A percentile compares a stretch with the other conserved stretches of the same genome.
These are phyloP conservation scores for Panthera leo DNA, from an alignment of 2,113 vertebrate species.

Conservation along the genomic window DNA sequence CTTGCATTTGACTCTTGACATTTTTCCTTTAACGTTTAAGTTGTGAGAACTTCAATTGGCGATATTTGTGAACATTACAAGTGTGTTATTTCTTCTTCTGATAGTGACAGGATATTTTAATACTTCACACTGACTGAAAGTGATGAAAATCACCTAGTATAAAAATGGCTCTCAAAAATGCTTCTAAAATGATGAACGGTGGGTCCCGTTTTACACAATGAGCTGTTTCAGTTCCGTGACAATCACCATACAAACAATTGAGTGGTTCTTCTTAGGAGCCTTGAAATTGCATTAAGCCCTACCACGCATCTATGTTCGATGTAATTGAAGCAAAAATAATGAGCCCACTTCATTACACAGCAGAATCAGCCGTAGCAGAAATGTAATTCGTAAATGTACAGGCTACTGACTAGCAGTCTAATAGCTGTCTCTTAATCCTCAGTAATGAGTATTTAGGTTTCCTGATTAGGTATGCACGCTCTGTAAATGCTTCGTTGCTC, in stretches of 20 bases:
- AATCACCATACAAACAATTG: neutral
- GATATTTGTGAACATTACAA: neutral
- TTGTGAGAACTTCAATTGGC: neutral
- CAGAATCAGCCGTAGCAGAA: neutral
- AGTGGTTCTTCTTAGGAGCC: neutral
- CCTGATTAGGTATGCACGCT: neutral
- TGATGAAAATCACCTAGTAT: neutral
- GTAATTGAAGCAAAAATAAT: neutral
- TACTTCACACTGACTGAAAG: neutral
- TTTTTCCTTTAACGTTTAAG: neutral
- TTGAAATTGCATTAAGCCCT: neutral
- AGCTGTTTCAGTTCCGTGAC: neutral
- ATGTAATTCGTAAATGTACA: neutral
- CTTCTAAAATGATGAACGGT: neutral
- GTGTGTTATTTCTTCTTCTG: conserved; percentile 1
- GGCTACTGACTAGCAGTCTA: neutral
- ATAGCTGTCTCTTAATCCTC: neutral
- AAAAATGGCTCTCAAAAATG: neutral
- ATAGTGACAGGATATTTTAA: neutral
- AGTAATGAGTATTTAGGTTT: neutral
- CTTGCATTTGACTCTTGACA: neutral
- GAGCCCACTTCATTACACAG: neutral
- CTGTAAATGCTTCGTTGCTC: neutral
- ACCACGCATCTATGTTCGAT: neutral
- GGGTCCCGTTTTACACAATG: neutral